phyloP scores from a whole-genome alignment of 2,888 invertebrate species.

The Notocelia uddmanniana region DNA sequence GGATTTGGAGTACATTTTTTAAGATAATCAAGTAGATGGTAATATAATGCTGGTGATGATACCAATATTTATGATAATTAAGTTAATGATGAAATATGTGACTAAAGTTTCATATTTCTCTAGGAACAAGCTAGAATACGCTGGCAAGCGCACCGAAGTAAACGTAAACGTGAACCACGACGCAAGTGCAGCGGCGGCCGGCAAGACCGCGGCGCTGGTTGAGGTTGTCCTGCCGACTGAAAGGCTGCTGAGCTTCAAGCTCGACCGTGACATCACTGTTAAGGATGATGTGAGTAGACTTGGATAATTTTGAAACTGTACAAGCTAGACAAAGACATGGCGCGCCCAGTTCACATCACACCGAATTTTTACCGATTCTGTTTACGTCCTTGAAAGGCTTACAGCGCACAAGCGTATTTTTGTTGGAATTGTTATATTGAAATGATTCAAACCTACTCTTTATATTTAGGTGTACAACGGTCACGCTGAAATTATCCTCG shows the following conservation, averaged over 20 bases:
- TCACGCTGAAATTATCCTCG: constrained; percentile 61
- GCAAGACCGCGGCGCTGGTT: constrained; percentile 66
- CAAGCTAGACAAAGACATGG: background rate
- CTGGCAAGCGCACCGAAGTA: constrained; percentile 73
- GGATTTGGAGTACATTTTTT: too few species aligned
- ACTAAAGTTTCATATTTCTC: constrained; percentile 7
- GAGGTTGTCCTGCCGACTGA: constrained; percentile 79
- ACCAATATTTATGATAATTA: background rate
- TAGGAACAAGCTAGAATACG: constrained; percentile 80
- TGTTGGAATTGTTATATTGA: too few species aligned
- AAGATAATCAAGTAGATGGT: too few species aligned
- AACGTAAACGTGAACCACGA: constrained; percentile 66
- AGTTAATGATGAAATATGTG: background rate
- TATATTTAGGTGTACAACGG: constrained; percentile 65
- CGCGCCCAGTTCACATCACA: background rate
- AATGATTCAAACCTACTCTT: background rate
- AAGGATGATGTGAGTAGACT: constrained; percentile 65
- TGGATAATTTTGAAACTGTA: background rate
- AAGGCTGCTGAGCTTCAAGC: constrained; percentile 70
- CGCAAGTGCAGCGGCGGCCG: constrained; percentile 56
- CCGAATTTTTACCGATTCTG: too few species aligned
- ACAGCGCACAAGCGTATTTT: too few species aligned
- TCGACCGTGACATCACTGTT: constrained; percentile 64
- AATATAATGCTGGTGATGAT: too few species aligned
- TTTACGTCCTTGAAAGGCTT: too few species aligned